Percentiles rank a stretch among this genome's conserved stretches.
Evolutionary conservation across 1,140 invertebrate genomes (phyloP).

Genomic region (Diorhabda elongata): DNA sequence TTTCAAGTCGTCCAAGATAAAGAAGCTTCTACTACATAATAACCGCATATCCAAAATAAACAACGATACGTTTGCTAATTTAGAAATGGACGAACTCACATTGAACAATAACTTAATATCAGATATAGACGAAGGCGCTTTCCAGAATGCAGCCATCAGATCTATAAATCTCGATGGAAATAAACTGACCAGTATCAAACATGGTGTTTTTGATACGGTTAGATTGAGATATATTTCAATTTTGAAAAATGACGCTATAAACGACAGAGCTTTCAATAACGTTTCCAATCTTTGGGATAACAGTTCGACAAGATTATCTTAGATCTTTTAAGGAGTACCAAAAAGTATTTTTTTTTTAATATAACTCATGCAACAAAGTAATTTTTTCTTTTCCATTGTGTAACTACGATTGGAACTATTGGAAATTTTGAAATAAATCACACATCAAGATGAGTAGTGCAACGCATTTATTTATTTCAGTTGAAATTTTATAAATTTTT

Average conservation of each 20-base stretch:
- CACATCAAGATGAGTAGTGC: too few species aligned
- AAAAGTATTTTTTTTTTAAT: not conserved
- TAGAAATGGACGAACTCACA: not conserved
- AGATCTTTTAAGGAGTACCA: not conserved
- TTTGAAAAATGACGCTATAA: not conserved
- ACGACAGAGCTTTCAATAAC: not conserved
- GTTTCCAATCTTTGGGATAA: not conserved
- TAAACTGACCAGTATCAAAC: not conserved
- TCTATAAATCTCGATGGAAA: conserved; percentile 10
- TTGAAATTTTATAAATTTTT: too few species aligned
- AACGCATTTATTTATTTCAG: too few species aligned
- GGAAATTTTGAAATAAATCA: too few species aligned
- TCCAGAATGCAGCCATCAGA: conserved; percentile 4
- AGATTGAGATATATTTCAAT: not conserved
- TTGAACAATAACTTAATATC: conserved; percentile 6
- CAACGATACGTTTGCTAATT: not conserved
- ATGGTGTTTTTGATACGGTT: conserved; percentile 3
- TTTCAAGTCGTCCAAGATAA: not conserved
- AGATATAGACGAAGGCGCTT: conserved; percentile 6
- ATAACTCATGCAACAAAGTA: too few species aligned
- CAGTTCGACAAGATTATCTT: not conserved
- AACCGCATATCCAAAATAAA: not conserved
- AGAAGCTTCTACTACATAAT: not conserved
- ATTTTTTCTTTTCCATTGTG: too few species aligned
- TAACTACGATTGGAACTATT: too few species aligned